Base-by-base conservation (phyloP, 2,888 invertebrate genomes). In the Drosophila prolongata region DNA sequence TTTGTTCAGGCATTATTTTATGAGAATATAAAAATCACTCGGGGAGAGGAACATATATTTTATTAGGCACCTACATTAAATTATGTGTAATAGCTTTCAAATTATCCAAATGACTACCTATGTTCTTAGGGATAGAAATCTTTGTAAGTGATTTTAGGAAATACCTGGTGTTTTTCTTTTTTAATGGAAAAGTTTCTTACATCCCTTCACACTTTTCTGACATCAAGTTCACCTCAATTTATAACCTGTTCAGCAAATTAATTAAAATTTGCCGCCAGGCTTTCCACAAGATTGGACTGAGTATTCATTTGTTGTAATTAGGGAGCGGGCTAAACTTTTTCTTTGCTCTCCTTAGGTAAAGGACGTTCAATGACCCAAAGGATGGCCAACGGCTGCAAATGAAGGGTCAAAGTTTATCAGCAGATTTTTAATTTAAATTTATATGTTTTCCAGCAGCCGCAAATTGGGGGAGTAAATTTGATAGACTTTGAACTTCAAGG, bases 261-360 rank as follows among this genome's bases (percentile, higher is more conserved):
- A 71, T 73, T 73, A 71, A 73, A 73, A 65, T 71, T 73, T 71
- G 62, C 71, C 71, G 52, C 73, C 14, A 55, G 64, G 44, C 64
- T n/a, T 61, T 44, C 69, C 37, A 19, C 34, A n/a, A 71, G 64
- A 57, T 71, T 65, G 42, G 43, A 46, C 52, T 24, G 56, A 52
- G 42, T 53, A 16, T 24, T 46, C 73, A 65, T 71, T 71, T 73
- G 53, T 73, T 49, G 74, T 73, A 73, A 71, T 71, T 71, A 71
- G 65, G 16, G 14, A 11, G 13, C 24, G n/a, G 47, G 2, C 27
- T 9, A 27, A 37, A 37, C 16, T 52, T 42, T 53, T 54, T 24
- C 44, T 34, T 38, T 6, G n/a, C n/a, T 11, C 16, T 34, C 16
- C n/a, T 27, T 38, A 4, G n/a, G 14, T 3, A 34, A 14, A 27